Evolutionary conservation across 2,113 vertebrate genomes (phyloP), one percentile per base, ranked within the genome.

Genomic region (Oriolus oriolus): DNA sequence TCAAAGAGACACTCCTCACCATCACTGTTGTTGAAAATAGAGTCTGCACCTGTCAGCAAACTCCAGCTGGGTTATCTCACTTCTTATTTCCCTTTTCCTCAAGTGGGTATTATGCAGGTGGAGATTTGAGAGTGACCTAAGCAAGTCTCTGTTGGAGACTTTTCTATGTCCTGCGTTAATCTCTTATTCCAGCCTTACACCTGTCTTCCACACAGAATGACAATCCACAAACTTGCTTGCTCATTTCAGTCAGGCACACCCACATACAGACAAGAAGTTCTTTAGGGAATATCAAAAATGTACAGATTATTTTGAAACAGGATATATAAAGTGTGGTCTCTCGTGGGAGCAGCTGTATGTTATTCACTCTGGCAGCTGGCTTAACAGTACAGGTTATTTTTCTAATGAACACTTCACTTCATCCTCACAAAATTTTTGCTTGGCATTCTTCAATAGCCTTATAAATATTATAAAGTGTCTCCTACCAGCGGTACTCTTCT

Each of bases 381-480:
- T 85, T 71, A 64, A 54, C 24, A 76, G 61, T 68, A 54, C 31
- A 60, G 8, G 12, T 65, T 85, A n/a, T 90, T 96, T 81, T 85
- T 76, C 44, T 71, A 69, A 16, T 24, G 37, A 91, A 74, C n/a
- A 50, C 6, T 92, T 84, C 45, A 50, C 33, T 78, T 88, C 60
- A 53, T 64, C 35, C 41, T 89, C 37, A 13, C 30, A 44, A 73
- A 79, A 64, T n/a, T 90, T 92, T 86, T 75, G 19, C 87, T 79
- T 81, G 35, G 47, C 13, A 33, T 76, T 88, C 74, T 79, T 93
- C 66, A 77, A 4, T 28, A 87, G 37, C 44, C 33, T 93, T 87
- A 81, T 84, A 56, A 95, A 84, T 93, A 91, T 91, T 94, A 95
- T 87, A 81, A 87, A 75, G 17, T 41, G 19, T 47, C 59, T 93